Evolutionary conservation across 2,888 invertebrate species (phyloP).

Genomic region (Leucophenga montana): DNA sequence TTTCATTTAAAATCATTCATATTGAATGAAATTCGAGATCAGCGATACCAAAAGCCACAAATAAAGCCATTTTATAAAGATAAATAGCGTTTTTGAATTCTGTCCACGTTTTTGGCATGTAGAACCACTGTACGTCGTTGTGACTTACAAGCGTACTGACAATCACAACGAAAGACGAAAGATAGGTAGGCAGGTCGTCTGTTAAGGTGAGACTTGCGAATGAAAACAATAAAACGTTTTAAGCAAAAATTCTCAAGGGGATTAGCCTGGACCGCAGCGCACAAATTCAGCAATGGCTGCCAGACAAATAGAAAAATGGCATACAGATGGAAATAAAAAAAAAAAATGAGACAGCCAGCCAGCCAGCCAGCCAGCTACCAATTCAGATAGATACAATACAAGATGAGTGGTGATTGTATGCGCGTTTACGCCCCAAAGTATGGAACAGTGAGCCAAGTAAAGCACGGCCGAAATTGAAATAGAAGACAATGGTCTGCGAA

Average conservation of each 20-base stretch:
- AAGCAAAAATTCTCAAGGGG: conserved; percentile 59
- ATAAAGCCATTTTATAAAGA: no score
- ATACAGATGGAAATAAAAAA: no score
- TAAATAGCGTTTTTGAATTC: no score
- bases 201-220: conserved; percentile 30
- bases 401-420: not conserved
- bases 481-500: conserved; percentile 58
- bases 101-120: no score
- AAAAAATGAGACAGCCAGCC: no score
- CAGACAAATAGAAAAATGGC: no score
- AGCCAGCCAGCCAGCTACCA: no score
- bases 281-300: conserved; percentile 21
- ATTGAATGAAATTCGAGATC: no score
- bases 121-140: no score
- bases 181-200: not conserved
- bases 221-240: conserved; percentile 62
- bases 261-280: conserved; percentile 61
- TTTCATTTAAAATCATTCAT: no score
- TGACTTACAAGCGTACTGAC: not conserved
- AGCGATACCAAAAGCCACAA: no score
- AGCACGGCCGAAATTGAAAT: conserved; percentile 47
- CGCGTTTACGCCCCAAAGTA: not conserved
- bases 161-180: not conserved
- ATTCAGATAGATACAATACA: conserved; percentile 11
- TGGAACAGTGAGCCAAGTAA: conserved; percentile 42